phyloP scores from a whole-genome alignment of 2,113 vertebrate species.

The Anser cygnoides region DNA sequence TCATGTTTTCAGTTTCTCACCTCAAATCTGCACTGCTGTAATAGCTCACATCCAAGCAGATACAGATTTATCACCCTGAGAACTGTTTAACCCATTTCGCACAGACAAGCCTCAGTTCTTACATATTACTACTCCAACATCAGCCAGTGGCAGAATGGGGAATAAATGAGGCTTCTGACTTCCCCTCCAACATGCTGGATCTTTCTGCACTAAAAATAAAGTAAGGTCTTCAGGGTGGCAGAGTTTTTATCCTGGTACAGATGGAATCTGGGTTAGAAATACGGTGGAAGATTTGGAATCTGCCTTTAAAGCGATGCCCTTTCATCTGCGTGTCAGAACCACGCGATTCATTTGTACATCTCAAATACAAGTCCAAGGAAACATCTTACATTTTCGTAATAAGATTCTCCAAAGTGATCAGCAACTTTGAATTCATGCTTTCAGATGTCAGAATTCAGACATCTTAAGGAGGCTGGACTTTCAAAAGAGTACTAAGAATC shows the following conservation, averaged over 20 bases:
- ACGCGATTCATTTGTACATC: accelerated
- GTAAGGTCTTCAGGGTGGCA: not conserved
- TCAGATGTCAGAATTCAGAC: not conserved
- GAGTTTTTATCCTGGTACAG: not conserved
- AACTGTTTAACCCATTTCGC: not conserved
- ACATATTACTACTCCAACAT: accelerated
- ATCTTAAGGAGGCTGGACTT: not conserved
- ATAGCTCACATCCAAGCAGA: not conserved
- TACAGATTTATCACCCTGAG: accelerated
- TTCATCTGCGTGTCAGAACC: not conserved
- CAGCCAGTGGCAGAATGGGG: not conserved
- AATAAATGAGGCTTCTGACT: accelerated
- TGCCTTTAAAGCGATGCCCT: not conserved
- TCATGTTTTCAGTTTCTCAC: not conserved
- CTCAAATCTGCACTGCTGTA: not conserved
- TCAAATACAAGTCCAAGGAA: not conserved
- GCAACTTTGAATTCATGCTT: not conserved
- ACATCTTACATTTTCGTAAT: not conserved
- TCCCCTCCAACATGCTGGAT: not conserved
- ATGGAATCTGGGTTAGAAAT: not conserved
- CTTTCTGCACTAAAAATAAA: not conserved
- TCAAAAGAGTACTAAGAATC: not conserved
- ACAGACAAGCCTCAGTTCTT: not conserved
- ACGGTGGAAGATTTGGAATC: not conserved
- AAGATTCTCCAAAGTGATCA: not conserved